phyloP scores from a whole-genome alignment of 2,113 vertebrate genomes.

The Ceratotherium simum region DNA sequence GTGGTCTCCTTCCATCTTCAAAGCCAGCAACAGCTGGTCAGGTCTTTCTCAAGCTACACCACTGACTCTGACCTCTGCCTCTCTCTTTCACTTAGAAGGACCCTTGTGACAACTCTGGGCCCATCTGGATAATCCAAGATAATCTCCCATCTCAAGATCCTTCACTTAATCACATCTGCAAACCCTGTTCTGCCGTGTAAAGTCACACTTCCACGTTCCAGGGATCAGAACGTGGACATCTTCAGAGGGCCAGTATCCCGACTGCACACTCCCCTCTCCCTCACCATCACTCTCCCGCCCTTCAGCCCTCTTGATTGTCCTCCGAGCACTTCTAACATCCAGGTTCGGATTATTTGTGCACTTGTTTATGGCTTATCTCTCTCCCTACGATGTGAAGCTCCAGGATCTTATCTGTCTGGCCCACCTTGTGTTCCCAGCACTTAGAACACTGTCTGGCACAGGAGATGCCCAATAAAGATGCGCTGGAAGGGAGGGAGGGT shows the following conservation, averaged over 20 bases:
- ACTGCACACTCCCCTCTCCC: background rate
- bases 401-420: fast-evolving
- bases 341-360: fast-evolving
- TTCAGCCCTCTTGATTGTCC: background rate
- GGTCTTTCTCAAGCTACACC: background rate
- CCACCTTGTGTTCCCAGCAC: background rate
- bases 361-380: background rate
- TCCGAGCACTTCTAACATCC: background rate
- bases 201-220: background rate
- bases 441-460: background rate
- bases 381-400: background rate
- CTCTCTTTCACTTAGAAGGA: background rate
- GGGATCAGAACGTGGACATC: background rate
- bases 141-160: background rate
- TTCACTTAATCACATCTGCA: too few relatives aligned
- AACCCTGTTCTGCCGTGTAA: background rate
- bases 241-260: background rate
- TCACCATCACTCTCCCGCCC: background rate
- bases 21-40: background rate
- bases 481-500: too few relatives aligned
- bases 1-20: background rate
- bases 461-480: background rate
- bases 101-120: background rate
- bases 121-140: background rate
- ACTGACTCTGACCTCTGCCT: background rate